phyloP scores from a whole-genome alignment of 2,888 invertebrate genomes.

The Ommatoiulus sabulosus region DNA sequence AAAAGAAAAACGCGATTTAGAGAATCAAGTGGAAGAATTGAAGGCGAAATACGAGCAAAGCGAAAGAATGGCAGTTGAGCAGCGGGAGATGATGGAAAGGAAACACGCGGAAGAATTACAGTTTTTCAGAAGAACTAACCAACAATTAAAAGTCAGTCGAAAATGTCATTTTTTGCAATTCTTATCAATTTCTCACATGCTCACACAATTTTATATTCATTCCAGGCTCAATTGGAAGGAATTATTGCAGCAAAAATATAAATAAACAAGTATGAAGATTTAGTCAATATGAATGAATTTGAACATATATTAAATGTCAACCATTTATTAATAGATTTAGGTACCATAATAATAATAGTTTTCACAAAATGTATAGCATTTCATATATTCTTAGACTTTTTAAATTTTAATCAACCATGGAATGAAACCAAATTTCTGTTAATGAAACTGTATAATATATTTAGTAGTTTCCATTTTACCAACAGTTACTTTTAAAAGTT shows the following conservation, averaged over 20 bases:
- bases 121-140: conserved; percentile 92
- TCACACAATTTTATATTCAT: neutral
- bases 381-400: no score
- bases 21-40: conserved; percentile 71
- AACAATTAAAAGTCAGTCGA: conserved; percentile 82
- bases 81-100: conserved; percentile 89
- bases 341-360: no score
- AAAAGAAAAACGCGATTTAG: conserved; percentile 75
- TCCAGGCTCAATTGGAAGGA: conserved; percentile 89
- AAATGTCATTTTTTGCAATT: neutral
- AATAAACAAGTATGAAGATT: conserved; percentile 61
- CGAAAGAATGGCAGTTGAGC: conserved; percentile 73
- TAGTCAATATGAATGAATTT: neutral
- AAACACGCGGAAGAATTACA: conserved; percentile 92
- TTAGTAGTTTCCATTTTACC: no score
- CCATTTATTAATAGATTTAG: neutral
- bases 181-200: neutral
- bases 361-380: no score
- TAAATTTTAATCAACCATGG: no score
- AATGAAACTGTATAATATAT: no score
- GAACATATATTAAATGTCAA: neutral
- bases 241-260: conserved; percentile 95
- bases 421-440: no score
- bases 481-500: no score
- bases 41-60: conserved; percentile 69